These are phyloP conservation scores for Drosophila merina DNA, from an alignment of 2,888 invertebrate species.

Conservation along the genomic window DNA sequence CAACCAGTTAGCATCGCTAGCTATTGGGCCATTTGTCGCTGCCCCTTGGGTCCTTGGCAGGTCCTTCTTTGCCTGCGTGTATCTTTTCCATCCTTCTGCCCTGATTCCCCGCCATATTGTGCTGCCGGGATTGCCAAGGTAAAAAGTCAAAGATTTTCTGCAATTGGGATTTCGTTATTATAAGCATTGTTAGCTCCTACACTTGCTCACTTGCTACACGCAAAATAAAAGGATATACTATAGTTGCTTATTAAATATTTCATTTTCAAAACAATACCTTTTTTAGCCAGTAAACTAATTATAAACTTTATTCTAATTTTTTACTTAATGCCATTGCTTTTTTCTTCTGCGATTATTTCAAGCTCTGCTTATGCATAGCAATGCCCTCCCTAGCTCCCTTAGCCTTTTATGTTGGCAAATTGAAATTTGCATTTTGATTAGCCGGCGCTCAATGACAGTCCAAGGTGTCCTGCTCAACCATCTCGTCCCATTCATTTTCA, in stretches of 20 bases:
- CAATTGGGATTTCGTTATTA: slow-evolving; percentile 55
- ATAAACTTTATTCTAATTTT: not conserved
- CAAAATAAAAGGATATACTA: not conserved
- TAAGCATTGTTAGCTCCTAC: slow-evolving; percentile 44
- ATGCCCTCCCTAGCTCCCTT: slow-evolving; percentile 21
- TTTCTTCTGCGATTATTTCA: slow-evolving; percentile 2
- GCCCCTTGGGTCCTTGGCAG: slow-evolving; percentile 53
- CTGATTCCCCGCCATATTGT: not conserved
- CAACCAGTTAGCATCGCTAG: slow-evolving; percentile 48
- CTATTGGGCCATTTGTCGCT: slow-evolving; percentile 54
- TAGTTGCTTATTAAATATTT: not conserved
- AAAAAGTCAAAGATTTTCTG: slow-evolving; percentile 74
- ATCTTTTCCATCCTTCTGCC: slow-evolving; percentile 40
- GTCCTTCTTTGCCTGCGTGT: slow-evolving; percentile 44
- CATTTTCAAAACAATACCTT: not conserved
- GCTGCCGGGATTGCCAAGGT: slow-evolving; percentile 53
- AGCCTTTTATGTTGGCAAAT: slow-evolving; percentile 59
- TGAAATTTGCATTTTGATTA: slow-evolving; percentile 80
- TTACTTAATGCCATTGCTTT: not conserved
- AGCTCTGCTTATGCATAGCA: slow-evolving; percentile 30
- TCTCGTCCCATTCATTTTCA: slow-evolving; percentile 51
- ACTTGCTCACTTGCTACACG: slow-evolving; percentile 4
- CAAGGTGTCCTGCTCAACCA: slow-evolving; percentile 12
- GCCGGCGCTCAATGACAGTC: slow-evolving; percentile 44
- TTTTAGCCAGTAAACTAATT: not conserved